phyloP scores from a whole-genome alignment of 2,888 invertebrate genomes.

The Aporophyla nigra region DNA sequence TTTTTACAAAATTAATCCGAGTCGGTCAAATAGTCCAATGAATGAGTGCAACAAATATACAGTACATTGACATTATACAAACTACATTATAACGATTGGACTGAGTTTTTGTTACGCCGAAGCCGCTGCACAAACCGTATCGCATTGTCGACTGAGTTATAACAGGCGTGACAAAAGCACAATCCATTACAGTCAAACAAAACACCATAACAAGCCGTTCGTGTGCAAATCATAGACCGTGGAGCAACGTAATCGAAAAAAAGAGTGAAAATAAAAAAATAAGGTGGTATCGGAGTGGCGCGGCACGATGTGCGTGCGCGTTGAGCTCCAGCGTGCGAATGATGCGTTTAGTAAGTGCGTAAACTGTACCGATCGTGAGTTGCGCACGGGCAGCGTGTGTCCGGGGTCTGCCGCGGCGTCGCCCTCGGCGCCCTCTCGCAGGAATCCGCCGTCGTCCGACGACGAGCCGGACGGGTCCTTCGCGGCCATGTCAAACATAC shows the following conservation, averaged over 20 bases:
- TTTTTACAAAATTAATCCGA: conserved; percentile 49
- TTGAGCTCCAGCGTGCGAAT: conserved; percentile 75
- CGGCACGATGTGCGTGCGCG: conserved; percentile 61
- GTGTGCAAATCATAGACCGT: conserved; percentile 87
- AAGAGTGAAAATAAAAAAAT: conserved; percentile 72
- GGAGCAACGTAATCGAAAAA: conserved; percentile 83
- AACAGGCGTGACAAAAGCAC: conserved; percentile 78
- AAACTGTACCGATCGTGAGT: conserved; percentile 88
- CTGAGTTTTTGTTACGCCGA: conserved; percentile 77
- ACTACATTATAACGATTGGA: conserved; percentile 74
- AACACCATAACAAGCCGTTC: conserved; percentile 85
- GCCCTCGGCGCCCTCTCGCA: conserved; percentile 82
- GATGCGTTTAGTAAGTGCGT: conserved; percentile 73
- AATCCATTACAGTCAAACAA: conserved; percentile 74
- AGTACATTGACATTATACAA: conserved; percentile 73
- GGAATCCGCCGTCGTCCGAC: conserved; percentile 90
- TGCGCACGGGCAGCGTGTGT: conserved; percentile 90
- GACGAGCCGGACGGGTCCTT: conserved; percentile 90
- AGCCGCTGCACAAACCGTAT: conserved; percentile 67
- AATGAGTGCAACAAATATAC: conserved; percentile 70
- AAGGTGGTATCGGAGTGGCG: conserved; percentile 63
- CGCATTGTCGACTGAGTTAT: conserved; percentile 64
- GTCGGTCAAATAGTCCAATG: conserved; percentile 33
- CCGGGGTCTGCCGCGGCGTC: conserved; percentile 82
- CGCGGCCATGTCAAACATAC: conserved; percentile 83